Base-by-base conservation (phyloP, 1,140 invertebrate genomes). In the Nymphalis io region DNA sequence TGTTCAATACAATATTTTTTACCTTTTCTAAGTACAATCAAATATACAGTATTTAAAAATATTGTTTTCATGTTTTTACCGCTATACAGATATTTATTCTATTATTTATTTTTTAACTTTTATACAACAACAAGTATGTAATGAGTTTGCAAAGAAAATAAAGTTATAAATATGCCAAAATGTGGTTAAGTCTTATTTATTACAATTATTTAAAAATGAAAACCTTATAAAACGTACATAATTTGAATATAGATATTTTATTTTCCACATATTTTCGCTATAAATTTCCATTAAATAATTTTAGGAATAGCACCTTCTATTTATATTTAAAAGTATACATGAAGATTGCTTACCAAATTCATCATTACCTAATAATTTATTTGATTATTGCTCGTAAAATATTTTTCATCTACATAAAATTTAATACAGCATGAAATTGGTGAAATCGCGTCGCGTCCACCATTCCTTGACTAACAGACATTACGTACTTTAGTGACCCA, bases 401-500 rank as follows among this genome's bases (percentile, higher is more conserved):
- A 65, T 61, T 62, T 40, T 59, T 61, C 53, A 72, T 71, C 63
- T 66, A 51, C 58, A 70, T 60, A 70, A 63, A 72, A 62, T 64
- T 71, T 67, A 70, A 70, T 64, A 67, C 48, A 23, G 68, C 63
- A 74, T 65, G 59, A 72, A 72, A 72, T 67, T 73, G 55, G 46
- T 48, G 42, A 68, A 61, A 73, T 68, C 16, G 66, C 68, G 39
- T 48, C 60, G 63, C 67, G 61, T 46, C 68, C 64, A 59, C 48
- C 67, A 67, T 73, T 75, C 78, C 79, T 78, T 78, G 61, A 70
- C 76, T 76, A 75, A 77, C 65, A 80, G 74, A 81, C 78, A 85
- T 84, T 83, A 75, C 67, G 75, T 78, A 78, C 77, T 83, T 83
- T 76, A 80, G 79, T 85, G 87, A 90, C 86, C 87, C 75, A 85